Percentiles rank a stretch among this genome's conserved stretches.
These are phyloP conservation scores for Ctena decussata DNA, from an alignment of 2,888 invertebrate species.

Conservation along the genomic window DNA sequence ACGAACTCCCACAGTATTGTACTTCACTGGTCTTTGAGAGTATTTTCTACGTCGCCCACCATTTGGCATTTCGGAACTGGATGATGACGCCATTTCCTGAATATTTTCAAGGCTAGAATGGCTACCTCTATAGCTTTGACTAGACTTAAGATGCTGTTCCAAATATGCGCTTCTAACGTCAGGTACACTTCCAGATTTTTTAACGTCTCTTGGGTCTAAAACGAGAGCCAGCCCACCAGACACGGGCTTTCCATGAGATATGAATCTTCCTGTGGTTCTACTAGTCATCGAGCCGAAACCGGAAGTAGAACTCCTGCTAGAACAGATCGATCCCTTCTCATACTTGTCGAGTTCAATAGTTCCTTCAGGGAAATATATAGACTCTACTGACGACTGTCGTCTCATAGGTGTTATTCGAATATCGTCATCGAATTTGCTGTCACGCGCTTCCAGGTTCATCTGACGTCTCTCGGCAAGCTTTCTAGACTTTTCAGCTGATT, in stretches of 20 bases:
- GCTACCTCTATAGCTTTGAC: slow-evolving; percentile 29
- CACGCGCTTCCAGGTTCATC: slow-evolving; percentile 41
- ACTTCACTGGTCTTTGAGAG: slow-evolving; percentile 21
- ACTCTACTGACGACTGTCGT: slow-evolving; percentile 42
- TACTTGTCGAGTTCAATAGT: slow-evolving; percentile 11
- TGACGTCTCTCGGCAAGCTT: slow-evolving; percentile 63
- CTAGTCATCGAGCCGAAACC: slow-evolving; percentile 46
- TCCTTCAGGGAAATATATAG: slow-evolving; percentile 29
- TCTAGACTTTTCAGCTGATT: slow-evolving; percentile 58
- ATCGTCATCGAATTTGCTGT: slow-evolving; percentile 41
- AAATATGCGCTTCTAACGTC: slow-evolving; percentile 26
- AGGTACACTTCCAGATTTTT: slow-evolving; percentile 36
- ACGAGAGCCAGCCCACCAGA: neutral
- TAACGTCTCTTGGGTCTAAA: slow-evolving; percentile 5
- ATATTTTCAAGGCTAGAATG: slow-evolving; percentile 58
- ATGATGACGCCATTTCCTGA: slow-evolving; percentile 30
- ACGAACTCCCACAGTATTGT: slow-evolving; percentile 25
- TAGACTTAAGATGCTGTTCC: neutral
- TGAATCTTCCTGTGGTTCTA: slow-evolving; percentile 10
- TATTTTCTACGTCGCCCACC: slow-evolving; percentile 27
- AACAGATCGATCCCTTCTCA: slow-evolving; percentile 48
- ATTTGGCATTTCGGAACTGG: slow-evolving; percentile 41
- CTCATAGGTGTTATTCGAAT: slow-evolving; percentile 2
- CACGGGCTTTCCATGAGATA: neutral
- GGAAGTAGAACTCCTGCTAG: slow-evolving; percentile 54